Evolutionary conservation across 2,888 invertebrate genomes (phyloP), one percentile per base, ranked within the genome.

Genomic region (Labia minor): DNA sequence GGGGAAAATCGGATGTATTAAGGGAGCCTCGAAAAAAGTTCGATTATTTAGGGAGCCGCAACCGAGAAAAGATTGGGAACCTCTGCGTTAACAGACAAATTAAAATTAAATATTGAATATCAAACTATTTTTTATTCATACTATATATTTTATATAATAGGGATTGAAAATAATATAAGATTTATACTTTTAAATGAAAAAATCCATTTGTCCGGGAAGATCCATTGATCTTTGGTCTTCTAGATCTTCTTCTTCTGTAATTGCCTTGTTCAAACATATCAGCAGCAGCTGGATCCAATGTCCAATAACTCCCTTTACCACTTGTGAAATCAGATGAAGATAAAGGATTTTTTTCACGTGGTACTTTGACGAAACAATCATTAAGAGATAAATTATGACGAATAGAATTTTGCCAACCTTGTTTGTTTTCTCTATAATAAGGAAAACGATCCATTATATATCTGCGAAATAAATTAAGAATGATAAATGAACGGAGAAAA

Each of bases 181-280:
- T 33, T n/a, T n/a, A n/a, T n/a, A n/a, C n/a, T n/a, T n/a, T n/a
- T n/a, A n/a, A n/a, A n/a, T n/a, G n/a, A n/a, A n/a, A n/a, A n/a
- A n/a, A n/a, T n/a, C n/a, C n/a, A n/a, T n/a, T n/a, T n/a, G n/a
- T n/a, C n/a, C 33, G 6, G 33, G 33, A 33, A 6, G 33, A 11
- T 8, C 33, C 33, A 8, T 6, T 8, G 11, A 11, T 33, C 6
- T 11, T 6, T 8, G 33, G 85, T 14, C 83, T 77, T 66, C 86
- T 80, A 63, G 86, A 84, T 71, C 87, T 81, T 67, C 92, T 78
- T 64, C 92, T 79, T 66, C 92, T 79, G 76, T 90, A 92, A 75
- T 90, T 90, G n/a, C 92, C 92, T 73, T 90, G 88, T 74, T 92
- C 92, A 76, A 92, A 92, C 92, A 92, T 92, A 75, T 89, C 89